Percentiles rank a stretch among this genome's conserved stretches.
These are phyloP conservation scores for Bos javanicus DNA, from an alignment of 2,113 vertebrate genomes.

Conservation along the genomic window DNA sequence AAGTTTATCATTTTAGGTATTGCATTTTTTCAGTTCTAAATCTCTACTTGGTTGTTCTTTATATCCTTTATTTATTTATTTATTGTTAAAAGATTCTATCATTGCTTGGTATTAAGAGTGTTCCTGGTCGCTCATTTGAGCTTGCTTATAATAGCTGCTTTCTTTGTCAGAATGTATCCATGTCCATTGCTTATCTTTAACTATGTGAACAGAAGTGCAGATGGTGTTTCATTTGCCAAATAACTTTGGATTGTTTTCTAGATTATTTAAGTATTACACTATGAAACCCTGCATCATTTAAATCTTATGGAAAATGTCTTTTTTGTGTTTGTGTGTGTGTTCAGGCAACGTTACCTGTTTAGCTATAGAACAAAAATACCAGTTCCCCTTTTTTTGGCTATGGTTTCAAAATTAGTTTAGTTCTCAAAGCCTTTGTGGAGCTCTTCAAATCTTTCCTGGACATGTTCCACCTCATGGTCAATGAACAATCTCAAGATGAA, in stretches of 20 bases:
- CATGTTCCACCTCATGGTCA: not conserved
- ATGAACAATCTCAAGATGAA: not conserved
- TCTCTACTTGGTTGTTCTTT: not conserved
- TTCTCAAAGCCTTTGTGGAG: not conserved
- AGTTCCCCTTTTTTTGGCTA: not conserved
- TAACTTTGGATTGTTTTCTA: not conserved
- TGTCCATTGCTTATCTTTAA: not conserved
- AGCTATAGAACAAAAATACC: not conserved
- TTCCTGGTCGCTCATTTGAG: not conserved
- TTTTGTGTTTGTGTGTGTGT: not conserved
- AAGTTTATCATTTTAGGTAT: not conserved
- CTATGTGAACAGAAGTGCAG: not conserved
- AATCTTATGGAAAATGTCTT: not conserved
- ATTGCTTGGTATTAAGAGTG: not conserved
- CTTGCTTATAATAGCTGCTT: not conserved
- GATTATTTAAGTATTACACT: not conserved
- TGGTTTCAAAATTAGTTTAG: not conserved
- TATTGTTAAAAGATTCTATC: not conserved
- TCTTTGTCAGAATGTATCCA: not conserved
- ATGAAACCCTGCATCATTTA: not conserved
- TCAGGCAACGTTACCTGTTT: not conserved
- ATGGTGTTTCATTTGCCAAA: not conserved
- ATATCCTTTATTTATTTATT: not conserved
- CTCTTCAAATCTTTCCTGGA: not conserved
- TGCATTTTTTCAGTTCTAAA: not conserved